Evolutionary conservation across 2,888 invertebrate genomes (phyloP).

Genomic region (Orchestes rusci): DNA sequence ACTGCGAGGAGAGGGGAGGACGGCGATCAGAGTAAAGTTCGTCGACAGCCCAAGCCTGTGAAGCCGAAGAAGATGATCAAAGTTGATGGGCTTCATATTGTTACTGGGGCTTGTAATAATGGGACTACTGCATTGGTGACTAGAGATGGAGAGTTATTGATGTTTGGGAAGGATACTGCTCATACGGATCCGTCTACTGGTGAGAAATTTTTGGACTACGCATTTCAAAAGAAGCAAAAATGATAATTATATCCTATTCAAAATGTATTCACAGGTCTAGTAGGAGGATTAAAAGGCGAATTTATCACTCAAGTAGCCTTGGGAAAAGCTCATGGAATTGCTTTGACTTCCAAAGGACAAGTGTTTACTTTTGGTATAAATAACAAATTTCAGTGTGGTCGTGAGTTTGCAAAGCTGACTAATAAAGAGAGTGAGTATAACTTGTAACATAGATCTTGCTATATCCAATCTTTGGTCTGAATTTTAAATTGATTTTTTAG

Average conservation of each 20-base stretch:
- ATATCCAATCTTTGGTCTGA: background rate
- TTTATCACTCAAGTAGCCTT: conserved; percentile 62
- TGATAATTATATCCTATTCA: background rate
- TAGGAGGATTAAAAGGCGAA: conserved; percentile 41
- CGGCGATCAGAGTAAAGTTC: conserved; percentile 70
- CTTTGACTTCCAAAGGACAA: conserved; percentile 78
- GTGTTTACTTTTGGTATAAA: conserved; percentile 95
- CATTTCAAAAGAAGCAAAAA: too few relatives aligned
- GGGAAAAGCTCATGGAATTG: conserved; percentile 95
- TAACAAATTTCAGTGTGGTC: conserved; percentile 95
- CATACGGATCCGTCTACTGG: conserved; percentile 68
- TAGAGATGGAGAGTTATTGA: conserved; percentile 78
- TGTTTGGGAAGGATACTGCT: conserved; percentile 92
- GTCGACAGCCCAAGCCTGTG: conserved; percentile 81
- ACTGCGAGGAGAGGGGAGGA: conserved; percentile 90
- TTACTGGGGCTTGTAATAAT: conserved; percentile 86
- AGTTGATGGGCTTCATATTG: conserved; percentile 77
- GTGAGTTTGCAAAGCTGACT: conserved; percentile 59
- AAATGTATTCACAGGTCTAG: conserved; percentile 31
- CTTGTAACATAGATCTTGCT: background rate
- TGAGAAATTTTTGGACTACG: conserved; percentile 22
- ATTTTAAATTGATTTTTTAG: conserved; percentile 15
- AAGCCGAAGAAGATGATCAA: conserved; percentile 90
- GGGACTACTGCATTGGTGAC: conserved; percentile 91
- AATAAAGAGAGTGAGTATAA: conserved; percentile 50